Percentiles rank a stretch among this genome's conserved stretches.
phyloP scores from a whole-genome alignment of 2,888 invertebrate genomes.

The Craniophora ligustri region DNA sequence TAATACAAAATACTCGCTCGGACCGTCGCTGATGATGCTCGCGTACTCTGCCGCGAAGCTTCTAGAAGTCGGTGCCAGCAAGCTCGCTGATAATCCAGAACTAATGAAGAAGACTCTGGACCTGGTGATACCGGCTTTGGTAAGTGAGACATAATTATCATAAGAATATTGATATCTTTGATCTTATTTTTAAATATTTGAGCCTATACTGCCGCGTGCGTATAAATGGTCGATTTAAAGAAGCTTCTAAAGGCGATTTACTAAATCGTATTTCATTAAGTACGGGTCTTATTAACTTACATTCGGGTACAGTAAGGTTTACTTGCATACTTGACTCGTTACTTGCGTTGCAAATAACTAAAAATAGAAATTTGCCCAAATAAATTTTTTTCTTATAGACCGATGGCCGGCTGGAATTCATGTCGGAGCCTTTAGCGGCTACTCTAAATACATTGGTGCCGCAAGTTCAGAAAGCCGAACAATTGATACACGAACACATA shows the following conservation, averaged over 20 bases:
- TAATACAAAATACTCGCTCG: slow-evolving; percentile 78
- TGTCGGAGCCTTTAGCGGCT: slow-evolving; percentile 77
- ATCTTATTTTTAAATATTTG: too few species aligned
- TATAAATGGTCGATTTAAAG: too few species aligned
- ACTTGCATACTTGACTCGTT: too few species aligned
- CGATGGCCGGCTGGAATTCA: slow-evolving; percentile 83
- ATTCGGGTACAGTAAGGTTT: too few species aligned
- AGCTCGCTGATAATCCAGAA: slow-evolving; percentile 88
- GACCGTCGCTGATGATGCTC: slow-evolving; percentile 81
- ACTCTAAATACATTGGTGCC: slow-evolving; percentile 78
- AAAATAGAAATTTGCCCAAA: background rate
- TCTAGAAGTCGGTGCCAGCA: slow-evolving; percentile 77
- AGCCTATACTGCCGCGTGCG: too few species aligned
- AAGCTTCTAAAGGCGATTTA: too few species aligned
- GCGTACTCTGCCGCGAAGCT: slow-evolving; percentile 81
- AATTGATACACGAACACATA: slow-evolving; percentile 82
- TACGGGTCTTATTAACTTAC: too few species aligned
- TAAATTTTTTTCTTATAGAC: slow-evolving; percentile 66
- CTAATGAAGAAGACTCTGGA: slow-evolving; percentile 90
- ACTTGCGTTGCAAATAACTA: too few species aligned
- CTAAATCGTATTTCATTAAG: too few species aligned
- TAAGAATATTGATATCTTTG: background rate
- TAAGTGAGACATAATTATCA: slow-evolving; percentile 68
- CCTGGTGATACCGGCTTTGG: slow-evolving; percentile 92
- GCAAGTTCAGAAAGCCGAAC: slow-evolving; percentile 75